phyloP scores from a whole-genome alignment of 2,888 invertebrate species.

The Heliconius ismenius region DNA sequence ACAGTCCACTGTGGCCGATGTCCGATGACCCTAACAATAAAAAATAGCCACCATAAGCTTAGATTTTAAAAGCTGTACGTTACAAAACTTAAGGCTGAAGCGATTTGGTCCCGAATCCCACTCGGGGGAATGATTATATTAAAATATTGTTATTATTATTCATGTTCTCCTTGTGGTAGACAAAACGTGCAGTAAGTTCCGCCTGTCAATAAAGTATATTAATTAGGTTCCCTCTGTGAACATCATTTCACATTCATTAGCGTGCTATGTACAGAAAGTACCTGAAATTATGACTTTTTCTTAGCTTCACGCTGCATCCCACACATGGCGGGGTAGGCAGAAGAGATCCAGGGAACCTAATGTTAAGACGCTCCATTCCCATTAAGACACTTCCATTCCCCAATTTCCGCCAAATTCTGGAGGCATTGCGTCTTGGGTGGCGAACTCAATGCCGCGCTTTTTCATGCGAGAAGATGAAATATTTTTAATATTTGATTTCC shows the following conservation, averaged over 20 bases:
- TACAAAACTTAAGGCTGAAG: slow-evolving; percentile 45
- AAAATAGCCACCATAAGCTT: slow-evolving; percentile 69
- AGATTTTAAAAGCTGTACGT: slow-evolving; percentile 61
- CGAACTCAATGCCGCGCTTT: not conserved
- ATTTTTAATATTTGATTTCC: too few species aligned
- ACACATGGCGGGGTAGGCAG: not conserved
- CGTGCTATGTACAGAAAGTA: too few species aligned
- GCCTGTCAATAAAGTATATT: too few species aligned
- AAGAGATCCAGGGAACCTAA: not conserved
- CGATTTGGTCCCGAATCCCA: slow-evolving; percentile 32
- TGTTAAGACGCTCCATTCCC: not conserved
- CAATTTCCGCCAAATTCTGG: not conserved
- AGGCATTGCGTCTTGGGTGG: not conserved
- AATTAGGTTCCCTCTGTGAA: too few species aligned
- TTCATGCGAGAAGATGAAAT: too few species aligned
- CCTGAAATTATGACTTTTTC: not conserved
- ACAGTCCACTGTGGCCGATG: slow-evolving; percentile 66
- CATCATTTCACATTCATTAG: too few species aligned
- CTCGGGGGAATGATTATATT: too few species aligned
- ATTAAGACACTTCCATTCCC: not conserved
- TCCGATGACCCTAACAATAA: slow-evolving; percentile 74
- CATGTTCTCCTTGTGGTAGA: too few species aligned
- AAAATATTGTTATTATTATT: too few species aligned
- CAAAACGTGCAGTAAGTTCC: too few species aligned
- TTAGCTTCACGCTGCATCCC: not conserved